A percentile compares a stretch with the other conserved stretches of the same genome.
Evolutionary conservation across 2,113 vertebrate genomes (phyloP).

Genomic region (Nothobranchius kuhntae): DNA sequence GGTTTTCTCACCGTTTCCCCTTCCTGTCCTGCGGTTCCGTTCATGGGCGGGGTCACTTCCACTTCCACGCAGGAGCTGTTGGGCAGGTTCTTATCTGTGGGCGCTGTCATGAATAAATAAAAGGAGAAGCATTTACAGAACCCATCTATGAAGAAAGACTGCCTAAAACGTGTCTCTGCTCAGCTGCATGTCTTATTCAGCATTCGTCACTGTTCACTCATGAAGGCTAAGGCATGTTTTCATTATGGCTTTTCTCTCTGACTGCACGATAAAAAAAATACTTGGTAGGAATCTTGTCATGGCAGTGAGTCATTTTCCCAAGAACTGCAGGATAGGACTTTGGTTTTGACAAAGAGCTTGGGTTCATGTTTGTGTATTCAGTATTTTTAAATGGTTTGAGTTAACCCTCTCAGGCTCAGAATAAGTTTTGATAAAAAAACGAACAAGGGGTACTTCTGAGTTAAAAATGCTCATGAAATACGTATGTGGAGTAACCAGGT

Average conservation of each 20-base stretch:
- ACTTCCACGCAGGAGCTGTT: conserved; percentile 92
- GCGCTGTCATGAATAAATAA: conserved; percentile 14
- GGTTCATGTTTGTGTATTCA: neutral
- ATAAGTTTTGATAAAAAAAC: too few species aligned
- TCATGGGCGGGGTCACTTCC: conserved; percentile 91
- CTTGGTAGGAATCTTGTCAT: neutral
- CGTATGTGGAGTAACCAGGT: too few species aligned
- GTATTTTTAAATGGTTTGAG: too few species aligned
- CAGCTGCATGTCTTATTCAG: neutral
- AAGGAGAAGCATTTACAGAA: neutral
- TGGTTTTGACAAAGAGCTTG: neutral
- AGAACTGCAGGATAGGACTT: neutral
- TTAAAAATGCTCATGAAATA: too few species aligned
- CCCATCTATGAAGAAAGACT: neutral
- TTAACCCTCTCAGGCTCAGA: too few species aligned
- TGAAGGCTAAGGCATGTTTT: neutral
- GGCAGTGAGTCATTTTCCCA: neutral
- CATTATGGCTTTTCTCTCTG: neutral
- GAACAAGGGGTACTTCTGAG: too few species aligned
- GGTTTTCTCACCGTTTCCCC: conserved; percentile 84
- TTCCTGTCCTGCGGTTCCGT: conserved; percentile 88
- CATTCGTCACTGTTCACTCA: neutral
- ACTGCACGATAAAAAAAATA: too few species aligned
- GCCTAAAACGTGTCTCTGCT: too few species aligned
- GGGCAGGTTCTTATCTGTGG: conserved; percentile 89